phyloP scores from a whole-genome alignment of 2,888 invertebrate species.

The Troides helena region DNA sequence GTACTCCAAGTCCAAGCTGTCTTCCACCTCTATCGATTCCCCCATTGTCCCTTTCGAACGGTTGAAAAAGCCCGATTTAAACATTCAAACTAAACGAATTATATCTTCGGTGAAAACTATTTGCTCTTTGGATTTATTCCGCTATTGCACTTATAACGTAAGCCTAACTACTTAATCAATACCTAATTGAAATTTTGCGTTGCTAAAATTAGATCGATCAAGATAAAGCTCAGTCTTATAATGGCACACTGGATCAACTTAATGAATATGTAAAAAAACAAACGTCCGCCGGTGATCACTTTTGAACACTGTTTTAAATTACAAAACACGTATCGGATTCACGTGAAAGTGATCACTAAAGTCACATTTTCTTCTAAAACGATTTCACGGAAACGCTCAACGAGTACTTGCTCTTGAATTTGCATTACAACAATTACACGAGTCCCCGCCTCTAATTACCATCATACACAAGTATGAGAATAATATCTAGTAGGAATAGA shows the following conservation, averaged over 20 bases:
- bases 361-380: slow-evolving; percentile 58
- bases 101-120: slow-evolving; percentile 43
- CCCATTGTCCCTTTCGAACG: slow-evolving; percentile 70
- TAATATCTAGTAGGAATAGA: slow-evolving; percentile 65
- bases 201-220: slow-evolving; percentile 61
- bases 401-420: slow-evolving; percentile 16
- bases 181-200: slow-evolving; percentile 53
- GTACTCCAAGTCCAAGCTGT: slow-evolving; percentile 87
- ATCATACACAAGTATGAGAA: slow-evolving; percentile 74
- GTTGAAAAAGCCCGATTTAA: slow-evolving; percentile 71
- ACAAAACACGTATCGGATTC: slow-evolving; percentile 17
- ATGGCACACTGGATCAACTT: slow-evolving; percentile 59
- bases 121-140: slow-evolving; percentile 65
- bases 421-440: slow-evolving; percentile 26
- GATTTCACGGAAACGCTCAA: slow-evolving; percentile 33
- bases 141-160: slow-evolving; percentile 62
- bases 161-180: slow-evolving; percentile 44
- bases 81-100: slow-evolving; percentile 56
- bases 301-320: slow-evolving; percentile 21
- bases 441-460: slow-evolving; percentile 52
- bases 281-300: slow-evolving; percentile 11
- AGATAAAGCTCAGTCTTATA: slow-evolving; percentile 59
- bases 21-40: slow-evolving; percentile 73
- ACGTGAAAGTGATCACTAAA: slow-evolving; percentile 42
- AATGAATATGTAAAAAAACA: slow-evolving; percentile 10